phyloP scores from a whole-genome alignment of 2,113 vertebrate species.

The Mugil cephalus region DNA sequence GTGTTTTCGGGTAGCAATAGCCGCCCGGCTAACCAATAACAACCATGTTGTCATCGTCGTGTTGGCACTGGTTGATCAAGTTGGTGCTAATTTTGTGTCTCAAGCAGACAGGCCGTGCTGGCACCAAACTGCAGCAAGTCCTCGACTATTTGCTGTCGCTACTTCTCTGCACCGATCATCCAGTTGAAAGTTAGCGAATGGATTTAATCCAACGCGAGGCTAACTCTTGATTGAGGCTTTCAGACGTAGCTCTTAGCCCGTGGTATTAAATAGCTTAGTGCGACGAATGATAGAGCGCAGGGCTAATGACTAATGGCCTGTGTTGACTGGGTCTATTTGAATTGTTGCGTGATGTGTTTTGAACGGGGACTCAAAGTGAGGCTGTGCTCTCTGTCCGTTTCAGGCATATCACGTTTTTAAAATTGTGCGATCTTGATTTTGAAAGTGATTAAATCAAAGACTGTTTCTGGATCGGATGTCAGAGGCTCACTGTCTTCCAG shows the following conservation, averaged over 20 bases:
- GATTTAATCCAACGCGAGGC: not conserved
- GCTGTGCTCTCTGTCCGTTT: not conserved
- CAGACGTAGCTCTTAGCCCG: not conserved
- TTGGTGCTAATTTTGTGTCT: conserved; percentile 50
- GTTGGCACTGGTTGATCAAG: conserved; percentile 64
- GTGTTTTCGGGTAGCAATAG: conserved; percentile 46
- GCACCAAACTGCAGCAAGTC: conserved; percentile 11
- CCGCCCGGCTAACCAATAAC: conserved; percentile 47
- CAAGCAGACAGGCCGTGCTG: conserved; percentile 57
- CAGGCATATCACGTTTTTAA: not conserved
- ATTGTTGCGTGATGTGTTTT: not conserved
- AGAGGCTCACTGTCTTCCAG: not conserved
- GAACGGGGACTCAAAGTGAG: not conserved
- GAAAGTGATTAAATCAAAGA: not conserved
- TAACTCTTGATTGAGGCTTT: not conserved
- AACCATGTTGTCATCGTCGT: conserved; percentile 63
- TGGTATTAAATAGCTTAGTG: not conserved
- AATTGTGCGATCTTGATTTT: not conserved
- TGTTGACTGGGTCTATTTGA: conserved; percentile 23
- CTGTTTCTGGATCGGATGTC: not conserved
- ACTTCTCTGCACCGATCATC: not conserved
- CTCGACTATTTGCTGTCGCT: not conserved
- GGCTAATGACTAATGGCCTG: not conserved
- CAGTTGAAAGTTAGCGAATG: not conserved
- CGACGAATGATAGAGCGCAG: not conserved